These are phyloP conservation scores for Thaumatotibia leucotreta DNA, from an alignment of 1,140 invertebrate genomes.

Conservation along the genomic window DNA sequence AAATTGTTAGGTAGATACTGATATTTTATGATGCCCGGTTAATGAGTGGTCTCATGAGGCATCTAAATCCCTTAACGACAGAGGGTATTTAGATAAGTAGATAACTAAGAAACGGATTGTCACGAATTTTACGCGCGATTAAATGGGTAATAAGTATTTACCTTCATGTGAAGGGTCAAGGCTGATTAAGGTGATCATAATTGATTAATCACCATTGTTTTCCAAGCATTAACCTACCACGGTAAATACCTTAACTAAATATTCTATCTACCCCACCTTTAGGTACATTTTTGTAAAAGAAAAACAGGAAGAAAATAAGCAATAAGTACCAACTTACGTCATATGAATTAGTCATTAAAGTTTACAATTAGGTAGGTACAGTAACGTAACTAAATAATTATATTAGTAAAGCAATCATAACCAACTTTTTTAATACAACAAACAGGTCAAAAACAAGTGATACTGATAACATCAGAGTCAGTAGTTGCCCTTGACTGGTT, in stretches of 20 bases:
- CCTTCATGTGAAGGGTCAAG: neutral
- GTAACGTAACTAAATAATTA: too few species aligned
- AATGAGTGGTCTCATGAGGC: too few species aligned
- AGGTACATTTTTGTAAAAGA: neutral
- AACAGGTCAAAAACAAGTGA: neutral
- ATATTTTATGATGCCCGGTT: neutral
- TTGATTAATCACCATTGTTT: neutral
- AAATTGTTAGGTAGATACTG: neutral
- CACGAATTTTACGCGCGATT: neutral
- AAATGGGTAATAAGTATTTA: too few species aligned
- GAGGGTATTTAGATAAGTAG: neutral
- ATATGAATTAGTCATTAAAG: too few species aligned
- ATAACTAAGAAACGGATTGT: neutral
- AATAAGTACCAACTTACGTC: too few species aligned
- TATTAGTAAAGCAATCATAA: neutral
- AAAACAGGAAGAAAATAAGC: too few species aligned
- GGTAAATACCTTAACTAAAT: too few species aligned
- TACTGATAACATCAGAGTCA: neutral
- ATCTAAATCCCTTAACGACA: too few species aligned
- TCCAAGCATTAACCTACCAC: neutral
- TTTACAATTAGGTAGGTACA: too few species aligned
- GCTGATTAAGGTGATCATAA: neutral
- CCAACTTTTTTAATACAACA: neutral
- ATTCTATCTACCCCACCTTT: neutral
- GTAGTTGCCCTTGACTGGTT: neutral